Evolutionary conservation across 2,888 invertebrate genomes (phyloP).

Genomic region (Agrochola litura): DNA sequence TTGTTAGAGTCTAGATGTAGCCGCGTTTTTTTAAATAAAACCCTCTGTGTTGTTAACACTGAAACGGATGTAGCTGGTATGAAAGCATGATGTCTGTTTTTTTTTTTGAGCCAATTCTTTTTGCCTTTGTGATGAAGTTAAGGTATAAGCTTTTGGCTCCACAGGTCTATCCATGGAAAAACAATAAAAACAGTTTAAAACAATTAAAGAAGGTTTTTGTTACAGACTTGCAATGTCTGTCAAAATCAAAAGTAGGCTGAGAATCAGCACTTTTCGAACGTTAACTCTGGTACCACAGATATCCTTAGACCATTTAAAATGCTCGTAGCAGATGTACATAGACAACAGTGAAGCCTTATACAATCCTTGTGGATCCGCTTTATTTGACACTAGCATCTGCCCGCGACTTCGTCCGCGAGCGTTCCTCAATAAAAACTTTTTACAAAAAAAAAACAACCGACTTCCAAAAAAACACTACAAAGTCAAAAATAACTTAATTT

Average conservation of each 20-base stretch:
- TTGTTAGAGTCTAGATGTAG: conserved; percentile 20
- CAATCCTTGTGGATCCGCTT: too few species aligned
- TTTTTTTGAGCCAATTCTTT: too few species aligned
- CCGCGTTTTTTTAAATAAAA: conserved; percentile 30
- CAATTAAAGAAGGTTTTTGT: neutral
- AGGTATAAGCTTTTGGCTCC: neutral
- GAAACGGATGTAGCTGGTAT: neutral
- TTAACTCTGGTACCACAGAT: neutral
- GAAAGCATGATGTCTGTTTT: neutral
- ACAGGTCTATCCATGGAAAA: neutral
- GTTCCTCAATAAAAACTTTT: too few species aligned
- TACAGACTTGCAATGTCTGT: too few species aligned
- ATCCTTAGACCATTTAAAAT: neutral
- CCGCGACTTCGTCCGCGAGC: too few species aligned
- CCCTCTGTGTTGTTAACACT: neutral
- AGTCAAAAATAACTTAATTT: too few species aligned
- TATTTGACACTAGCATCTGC: too few species aligned
- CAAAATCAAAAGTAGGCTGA: too few species aligned
- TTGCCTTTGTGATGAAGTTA: too few species aligned
- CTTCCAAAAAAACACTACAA: too few species aligned
- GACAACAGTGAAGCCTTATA: neutral
- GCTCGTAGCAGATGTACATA: neutral
- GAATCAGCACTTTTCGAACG: too few species aligned
- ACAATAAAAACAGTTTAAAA: neutral
- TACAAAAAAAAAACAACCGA: too few species aligned